A percentile compares a stretch with the other conserved stretches of the same genome.
phyloP scores from a whole-genome alignment of 2,113 vertebrate genomes.

The Martes martes region DNA sequence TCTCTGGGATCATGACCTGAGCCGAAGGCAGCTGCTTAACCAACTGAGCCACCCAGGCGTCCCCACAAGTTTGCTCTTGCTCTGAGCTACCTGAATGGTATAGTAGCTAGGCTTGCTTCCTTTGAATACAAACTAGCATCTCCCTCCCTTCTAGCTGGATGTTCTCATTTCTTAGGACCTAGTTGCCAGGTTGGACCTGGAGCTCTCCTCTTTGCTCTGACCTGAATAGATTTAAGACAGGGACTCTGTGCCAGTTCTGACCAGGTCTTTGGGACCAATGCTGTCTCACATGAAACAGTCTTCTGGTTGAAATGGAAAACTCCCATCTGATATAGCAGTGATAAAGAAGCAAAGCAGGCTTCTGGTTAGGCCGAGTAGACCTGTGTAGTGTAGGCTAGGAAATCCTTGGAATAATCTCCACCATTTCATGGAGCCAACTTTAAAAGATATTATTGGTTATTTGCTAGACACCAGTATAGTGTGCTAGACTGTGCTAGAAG shows the following conservation, averaged over 20 bases:
- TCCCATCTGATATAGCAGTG: background rate
- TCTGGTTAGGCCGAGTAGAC: accelerated
- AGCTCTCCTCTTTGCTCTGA: background rate
- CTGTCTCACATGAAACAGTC: background rate
- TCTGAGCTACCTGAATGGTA: background rate
- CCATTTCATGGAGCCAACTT: background rate
- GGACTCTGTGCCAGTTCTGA: background rate
- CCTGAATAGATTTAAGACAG: background rate
- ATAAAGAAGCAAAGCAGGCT: background rate
- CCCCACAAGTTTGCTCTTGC: background rate
- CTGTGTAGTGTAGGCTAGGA: background rate
- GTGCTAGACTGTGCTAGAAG: background rate
- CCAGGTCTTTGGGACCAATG: background rate
- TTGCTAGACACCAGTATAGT: background rate
- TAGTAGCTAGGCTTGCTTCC: background rate
- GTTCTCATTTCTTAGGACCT: background rate
- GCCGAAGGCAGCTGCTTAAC: no score
- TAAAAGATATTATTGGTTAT: background rate
- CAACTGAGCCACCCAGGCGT: no score
- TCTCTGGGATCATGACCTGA: no score
- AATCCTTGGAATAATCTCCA: accelerated
- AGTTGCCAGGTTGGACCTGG: background rate
- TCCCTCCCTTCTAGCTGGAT: background rate
- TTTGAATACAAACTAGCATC: background rate
- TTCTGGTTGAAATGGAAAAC: background rate